Evolutionary conservation across 2,797 vertebrate genomes (phyloP).

Genomic region (Alosa sapidissima): DNA sequence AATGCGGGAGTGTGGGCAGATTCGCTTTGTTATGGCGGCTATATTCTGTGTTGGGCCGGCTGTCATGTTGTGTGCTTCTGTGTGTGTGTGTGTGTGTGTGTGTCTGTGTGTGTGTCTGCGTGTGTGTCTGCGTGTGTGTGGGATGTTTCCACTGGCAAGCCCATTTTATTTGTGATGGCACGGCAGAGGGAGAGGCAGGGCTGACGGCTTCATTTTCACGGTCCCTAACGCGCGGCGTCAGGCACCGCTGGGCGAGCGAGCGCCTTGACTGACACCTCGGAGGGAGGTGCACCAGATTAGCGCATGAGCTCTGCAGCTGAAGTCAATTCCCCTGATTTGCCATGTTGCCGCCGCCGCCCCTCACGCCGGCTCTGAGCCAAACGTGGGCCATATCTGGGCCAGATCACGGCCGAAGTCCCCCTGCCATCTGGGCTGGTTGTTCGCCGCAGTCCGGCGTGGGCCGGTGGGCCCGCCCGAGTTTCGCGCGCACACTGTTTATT

Average conservation of each 20-base stretch:
- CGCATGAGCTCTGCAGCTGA: not conserved
- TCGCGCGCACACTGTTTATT: not conserved
- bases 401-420: not conserved
- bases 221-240: not conserved
- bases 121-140: not conserved
- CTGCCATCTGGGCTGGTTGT: not conserved
- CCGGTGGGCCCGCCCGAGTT: not conserved
- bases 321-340: not conserved
- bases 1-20: not conserved
- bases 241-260: not conserved
- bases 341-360: too few species aligned
- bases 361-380: not conserved
- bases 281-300: conserved; percentile 10
- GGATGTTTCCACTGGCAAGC: not conserved
- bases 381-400: not conserved
- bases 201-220: conserved; percentile 17
- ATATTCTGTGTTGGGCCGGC: not conserved
- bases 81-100: conserved; percentile 7
- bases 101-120: conserved; percentile 8
- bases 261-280: not conserved
- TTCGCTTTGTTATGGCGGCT: not conserved
- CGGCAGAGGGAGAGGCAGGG: not conserved
- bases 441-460: not conserved
- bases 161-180: not conserved
- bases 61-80: not conserved